Conservation (phyloP, 2,888 invertebrate species). For the Serrognathus titanus region DNA sequence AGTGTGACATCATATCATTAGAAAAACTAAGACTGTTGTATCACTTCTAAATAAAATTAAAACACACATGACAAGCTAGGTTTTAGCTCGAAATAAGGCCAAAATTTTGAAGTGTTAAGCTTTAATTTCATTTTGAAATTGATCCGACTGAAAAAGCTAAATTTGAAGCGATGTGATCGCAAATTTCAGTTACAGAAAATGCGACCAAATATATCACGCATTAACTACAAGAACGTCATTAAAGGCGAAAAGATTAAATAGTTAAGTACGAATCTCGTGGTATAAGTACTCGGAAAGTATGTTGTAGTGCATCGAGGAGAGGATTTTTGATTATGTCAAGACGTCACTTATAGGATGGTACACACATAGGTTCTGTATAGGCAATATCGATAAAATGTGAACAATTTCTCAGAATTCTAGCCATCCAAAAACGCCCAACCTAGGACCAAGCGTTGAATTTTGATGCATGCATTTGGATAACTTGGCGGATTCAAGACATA, state of each 20-base stretch:
- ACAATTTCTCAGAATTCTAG: constrained; percentile 58
- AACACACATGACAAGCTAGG: too few species aligned
- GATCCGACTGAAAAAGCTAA: too few species aligned
- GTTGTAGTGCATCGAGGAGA: constrained; percentile 66
- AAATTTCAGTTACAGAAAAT: background rate
- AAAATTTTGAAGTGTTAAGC: too few species aligned
- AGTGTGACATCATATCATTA: too few species aligned
- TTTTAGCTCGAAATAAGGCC: too few species aligned
- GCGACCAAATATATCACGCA: constrained; percentile 36
- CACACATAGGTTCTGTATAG: constrained; percentile 56
- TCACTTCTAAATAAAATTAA: too few species aligned
- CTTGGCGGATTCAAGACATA: constrained; percentile 72
- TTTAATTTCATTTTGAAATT: too few species aligned
- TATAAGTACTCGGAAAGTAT: constrained; percentile 72
- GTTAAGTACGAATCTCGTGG: constrained; percentile 81
- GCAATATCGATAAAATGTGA: constrained; percentile 60
- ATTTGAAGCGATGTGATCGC: too few species aligned
- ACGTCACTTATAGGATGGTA: constrained; percentile 46
- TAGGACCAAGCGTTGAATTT: constrained; percentile 87
- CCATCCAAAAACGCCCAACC: constrained; percentile 76
- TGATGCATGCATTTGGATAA: constrained; percentile 89
- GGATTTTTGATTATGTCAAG: constrained; percentile 27
- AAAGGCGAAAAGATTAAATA: too few species aligned
- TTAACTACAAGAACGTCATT: too few species aligned
- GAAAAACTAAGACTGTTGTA: too few species aligned